Evolutionary conservation across 2,797 vertebrate species (phyloP), one percentile per base, ranked within the genome.

Genomic region (Natrix natrix): DNA sequence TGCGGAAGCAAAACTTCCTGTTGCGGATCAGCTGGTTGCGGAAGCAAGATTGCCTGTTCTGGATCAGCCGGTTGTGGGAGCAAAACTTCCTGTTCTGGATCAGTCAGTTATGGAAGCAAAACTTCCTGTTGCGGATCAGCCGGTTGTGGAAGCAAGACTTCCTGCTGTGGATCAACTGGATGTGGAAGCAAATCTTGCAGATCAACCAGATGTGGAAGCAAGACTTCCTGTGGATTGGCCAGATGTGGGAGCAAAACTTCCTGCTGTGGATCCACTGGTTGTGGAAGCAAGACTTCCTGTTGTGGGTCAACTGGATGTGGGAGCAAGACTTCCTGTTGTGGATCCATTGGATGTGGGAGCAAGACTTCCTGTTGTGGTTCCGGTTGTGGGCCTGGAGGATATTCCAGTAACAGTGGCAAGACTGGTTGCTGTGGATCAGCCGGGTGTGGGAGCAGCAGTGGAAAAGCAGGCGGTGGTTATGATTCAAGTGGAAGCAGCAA

Each of bases 401-500:
- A 54, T n/a, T 86, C 74, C n/a, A 66, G 88, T 78, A 86, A 90
- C 12, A 69, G 87, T 52, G 78, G 89, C 78, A 93, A 93, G 32
- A 37, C 86, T 0, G 54, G 60, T 17, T 93, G 92, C 37, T 87
- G 78, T 22, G 78, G 92, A 5, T 87, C 89, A 4, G 78, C 16
- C 0, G 83, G 88, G 1, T 93, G 83, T 26, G 66, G 66, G 10
- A 86, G 90, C 66, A 83, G 11, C 0, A 89, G 37, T 5, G 26
- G 90, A 24, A 93, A 91, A 91, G 54, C 43, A 7, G 20, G 52
- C 0, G 87, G 69, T 0, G 52, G 63, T 13, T 89, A 86, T 4
- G 93, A 93, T 55, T 91, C 93, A 1, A 92, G 93, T 22, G 74
- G 88, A 20, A 93, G 92, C 92, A 69, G 69, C 86, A 92, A 89